phyloP scores from a whole-genome alignment of 2,797 vertebrate species.

The Tenualosa ilisha region DNA sequence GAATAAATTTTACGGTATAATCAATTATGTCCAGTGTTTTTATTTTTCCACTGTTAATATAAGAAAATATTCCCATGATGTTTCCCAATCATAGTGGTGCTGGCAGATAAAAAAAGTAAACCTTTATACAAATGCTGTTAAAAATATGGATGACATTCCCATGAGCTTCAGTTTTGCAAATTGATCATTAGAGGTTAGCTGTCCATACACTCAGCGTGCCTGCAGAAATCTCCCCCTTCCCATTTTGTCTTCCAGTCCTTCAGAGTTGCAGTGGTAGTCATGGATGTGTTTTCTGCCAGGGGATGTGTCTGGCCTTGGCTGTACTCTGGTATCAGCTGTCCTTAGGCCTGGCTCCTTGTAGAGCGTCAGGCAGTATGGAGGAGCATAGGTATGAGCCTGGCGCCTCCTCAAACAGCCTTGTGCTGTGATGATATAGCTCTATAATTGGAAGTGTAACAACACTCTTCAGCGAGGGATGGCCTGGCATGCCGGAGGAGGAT shows the following conservation, averaged over 20 bases:
- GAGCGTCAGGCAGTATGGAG: not conserved
- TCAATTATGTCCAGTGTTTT: not conserved
- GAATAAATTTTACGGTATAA: not conserved
- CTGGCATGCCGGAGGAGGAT: slow-evolving; percentile 45
- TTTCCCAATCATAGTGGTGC: not conserved
- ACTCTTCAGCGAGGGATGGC: slow-evolving; percentile 46
- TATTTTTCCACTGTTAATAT: not conserved
- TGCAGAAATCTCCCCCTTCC: not conserved
- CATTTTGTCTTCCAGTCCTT: not conserved
- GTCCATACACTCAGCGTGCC: not conserved
- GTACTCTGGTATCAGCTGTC: not conserved
- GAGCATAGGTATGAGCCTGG: slow-evolving; percentile 16
- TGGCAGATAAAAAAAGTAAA: not conserved
- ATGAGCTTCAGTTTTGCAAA: not conserved
- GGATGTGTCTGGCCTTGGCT: not conserved
- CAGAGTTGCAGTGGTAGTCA: not conserved
- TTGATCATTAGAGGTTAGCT: not conserved
- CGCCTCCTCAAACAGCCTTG: slow-evolving; percentile 35
- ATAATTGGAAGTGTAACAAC: slow-evolving; percentile 54
- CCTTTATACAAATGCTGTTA: not conserved
- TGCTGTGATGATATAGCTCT: slow-evolving; percentile 50
- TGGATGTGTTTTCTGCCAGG: not conserved
- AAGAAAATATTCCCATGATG: not conserved
- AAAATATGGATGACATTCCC: not conserved
- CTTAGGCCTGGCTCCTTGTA: not conserved